Evolutionary conservation across 1,140 invertebrate genomes (phyloP), one percentile per base, ranked within the genome.

Genomic region (Pachyrhynchus sulphureomaculatus): DNA sequence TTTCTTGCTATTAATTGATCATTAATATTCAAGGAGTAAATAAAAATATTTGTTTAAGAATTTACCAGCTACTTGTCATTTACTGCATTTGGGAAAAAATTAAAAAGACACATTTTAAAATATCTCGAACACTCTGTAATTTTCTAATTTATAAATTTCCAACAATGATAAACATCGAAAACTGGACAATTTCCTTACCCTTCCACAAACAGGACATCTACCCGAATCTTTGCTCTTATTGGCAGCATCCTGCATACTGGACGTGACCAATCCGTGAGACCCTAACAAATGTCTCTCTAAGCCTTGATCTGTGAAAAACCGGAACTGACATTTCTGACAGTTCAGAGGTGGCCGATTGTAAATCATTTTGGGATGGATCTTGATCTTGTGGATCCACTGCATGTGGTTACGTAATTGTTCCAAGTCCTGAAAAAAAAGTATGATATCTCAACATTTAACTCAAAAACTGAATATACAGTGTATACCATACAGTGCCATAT

Each of bases 361-460:
- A 62, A 95, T 93, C 93, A 95, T 95, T 79, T 95, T 95, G 61
- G 92, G 93, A 81, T 95, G 93, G 72, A 95, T 95, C 79, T 95
- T 95, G 48, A 95, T 92, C 84, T 95, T 95, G 74, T 95, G 93
- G 72, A 95, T 94, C 91, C 92, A 95, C 70, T 94, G 91, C 93
- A 96, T 96, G 73, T 96, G 93, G 77, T 93, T 95, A 62, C 92
- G 80, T 33, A 95, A 79, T 78, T 95, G 92, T 70, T 95, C 93
- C 68, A 95, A 81, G 78, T 95, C 93, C 80, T 62, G 17, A 2
- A 61, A 44, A 42, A 6, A 32, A 47, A 29, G 9, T 51, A 42
- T 44, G 23, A 52, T 17, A 26, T 26, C 12, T 32, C 20, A 44
- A 15, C 23, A n/a, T n/a, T 23, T 48, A 48, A 24, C 12, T 23